phyloP scores from a whole-genome alignment of 37 sponge, comb jelly and placozoan species.

The Sycon ciliatum region DNA sequence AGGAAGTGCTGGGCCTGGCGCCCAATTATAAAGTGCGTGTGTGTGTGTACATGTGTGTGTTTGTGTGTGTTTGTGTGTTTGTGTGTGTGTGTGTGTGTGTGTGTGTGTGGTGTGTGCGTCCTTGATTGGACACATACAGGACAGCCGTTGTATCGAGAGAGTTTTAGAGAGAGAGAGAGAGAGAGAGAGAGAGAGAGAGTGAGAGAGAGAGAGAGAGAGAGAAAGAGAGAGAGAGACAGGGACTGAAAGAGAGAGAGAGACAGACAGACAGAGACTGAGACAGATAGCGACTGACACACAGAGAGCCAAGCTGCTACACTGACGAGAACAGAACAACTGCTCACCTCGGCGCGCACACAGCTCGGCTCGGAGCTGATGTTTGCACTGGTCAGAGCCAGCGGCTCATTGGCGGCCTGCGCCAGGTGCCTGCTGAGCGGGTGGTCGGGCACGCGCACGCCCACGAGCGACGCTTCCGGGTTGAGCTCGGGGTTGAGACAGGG shows the following conservation, averaged over 20 bases:
- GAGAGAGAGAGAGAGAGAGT: background rate
- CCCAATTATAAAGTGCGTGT: too few relatives aligned
- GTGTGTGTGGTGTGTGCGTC: too few relatives aligned
- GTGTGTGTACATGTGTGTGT: too few relatives aligned
- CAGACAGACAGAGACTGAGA: background rate
- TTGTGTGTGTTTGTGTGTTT: too few relatives aligned
- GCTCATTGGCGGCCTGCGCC: constrained; percentile 38
- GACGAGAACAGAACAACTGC: too few relatives aligned
- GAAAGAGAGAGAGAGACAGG: too few relatives aligned
- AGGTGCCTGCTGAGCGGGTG: constrained; percentile 49
- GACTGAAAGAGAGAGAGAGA: too few relatives aligned
- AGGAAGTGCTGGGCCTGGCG: too few relatives aligned
- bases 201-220: background rate
- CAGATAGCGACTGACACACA: background rate
- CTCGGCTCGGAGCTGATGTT: constrained; percentile 61
- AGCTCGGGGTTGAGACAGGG: constrained; percentile 60
- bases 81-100: too few relatives aligned
- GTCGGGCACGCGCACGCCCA: constrained; percentile 82
- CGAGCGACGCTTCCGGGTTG: constrained; percentile 55
- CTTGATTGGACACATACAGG: background rate
- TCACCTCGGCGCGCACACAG: constrained; percentile 47
- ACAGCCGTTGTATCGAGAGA: background rate
- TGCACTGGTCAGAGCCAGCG: constrained; percentile 94
- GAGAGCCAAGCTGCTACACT: constrained; percentile 1
- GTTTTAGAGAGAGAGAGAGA: too few relatives aligned